Conservation (phyloP, 2,888 invertebrate species). For the Campopleginae sp. region DNA sequence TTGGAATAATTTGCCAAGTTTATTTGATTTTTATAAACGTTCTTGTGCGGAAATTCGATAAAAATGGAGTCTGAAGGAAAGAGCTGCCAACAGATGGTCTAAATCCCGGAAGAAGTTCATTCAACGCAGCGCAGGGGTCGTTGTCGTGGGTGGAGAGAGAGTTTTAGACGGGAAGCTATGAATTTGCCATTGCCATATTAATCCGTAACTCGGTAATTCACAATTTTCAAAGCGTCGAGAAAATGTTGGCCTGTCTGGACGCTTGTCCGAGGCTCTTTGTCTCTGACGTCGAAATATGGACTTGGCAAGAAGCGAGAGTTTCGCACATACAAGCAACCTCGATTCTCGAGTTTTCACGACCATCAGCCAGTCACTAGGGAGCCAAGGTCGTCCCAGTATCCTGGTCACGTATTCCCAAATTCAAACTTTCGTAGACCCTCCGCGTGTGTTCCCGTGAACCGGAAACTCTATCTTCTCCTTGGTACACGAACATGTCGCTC, state of each 20-base stretch:
- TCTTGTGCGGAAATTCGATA: background rate
- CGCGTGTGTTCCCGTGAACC: background rate
- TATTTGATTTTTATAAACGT: background rate
- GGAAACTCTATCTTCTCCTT: background rate
- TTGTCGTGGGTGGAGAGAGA: background rate
- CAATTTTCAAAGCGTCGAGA: background rate
- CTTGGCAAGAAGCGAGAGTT: conserved; percentile 14
- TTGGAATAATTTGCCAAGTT: background rate
- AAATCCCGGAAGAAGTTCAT: background rate
- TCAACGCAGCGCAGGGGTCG: background rate
- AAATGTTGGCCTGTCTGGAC: background rate
- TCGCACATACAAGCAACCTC: background rate
- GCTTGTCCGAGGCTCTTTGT: background rate
- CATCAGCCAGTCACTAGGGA: background rate
- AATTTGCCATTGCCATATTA: conserved; percentile 24
- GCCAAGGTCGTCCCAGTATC: background rate
- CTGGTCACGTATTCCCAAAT: background rate
- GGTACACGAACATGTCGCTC: background rate
- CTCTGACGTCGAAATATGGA: conserved; percentile 2
- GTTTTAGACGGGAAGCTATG: conserved; percentile 13
- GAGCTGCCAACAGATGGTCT: conserved; percentile 27
- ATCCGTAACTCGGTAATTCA: conserved; percentile 23
- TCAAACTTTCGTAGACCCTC: background rate
- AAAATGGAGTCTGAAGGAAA: background rate
- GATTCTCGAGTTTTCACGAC: conserved; percentile 6